These are phyloP conservation scores for Desmophyllum pertusum DNA, from an alignment of 92 coral and sea anemone species.

Conservation along the genomic window DNA sequence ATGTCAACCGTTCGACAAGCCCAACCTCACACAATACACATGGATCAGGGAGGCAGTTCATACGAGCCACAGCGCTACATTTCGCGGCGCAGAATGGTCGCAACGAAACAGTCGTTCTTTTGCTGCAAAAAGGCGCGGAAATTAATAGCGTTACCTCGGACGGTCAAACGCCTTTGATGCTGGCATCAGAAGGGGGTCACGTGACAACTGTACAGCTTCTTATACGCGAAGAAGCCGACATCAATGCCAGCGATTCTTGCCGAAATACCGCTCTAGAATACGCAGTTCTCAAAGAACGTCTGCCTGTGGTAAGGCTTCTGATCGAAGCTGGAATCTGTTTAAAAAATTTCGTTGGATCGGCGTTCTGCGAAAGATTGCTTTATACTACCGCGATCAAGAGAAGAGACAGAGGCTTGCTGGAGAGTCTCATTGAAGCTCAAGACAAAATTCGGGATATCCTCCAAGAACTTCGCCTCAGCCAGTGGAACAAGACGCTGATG, in stretches of 20 bases:
- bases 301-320: background rate
- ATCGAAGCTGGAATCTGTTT: background rate
- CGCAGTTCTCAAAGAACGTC: background rate
- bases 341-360: background rate
- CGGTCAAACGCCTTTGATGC: background rate
- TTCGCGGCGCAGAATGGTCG: slow-evolving; percentile 22
- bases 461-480: background rate
- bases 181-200: slow-evolving; percentile 1
- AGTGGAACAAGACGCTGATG: slow-evolving; percentile 5
- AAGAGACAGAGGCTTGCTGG: background rate
- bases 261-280: slow-evolving; percentile 8
- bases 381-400: background rate
- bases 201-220: background rate
- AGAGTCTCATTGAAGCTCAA: background rate
- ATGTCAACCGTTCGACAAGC: background rate
- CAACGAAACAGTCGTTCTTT: background rate
- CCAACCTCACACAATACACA: background rate
- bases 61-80: slow-evolving; percentile 9
- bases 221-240: background rate
- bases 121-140: slow-evolving; percentile 1
- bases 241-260: background rate
- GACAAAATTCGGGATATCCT: background rate
- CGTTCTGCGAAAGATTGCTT: slow-evolving; percentile 32
- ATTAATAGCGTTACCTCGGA: background rate
- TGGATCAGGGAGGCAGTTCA: background rate